Conservation (phyloP, 2,888 invertebrate genomes). For the Aphidoletes aphidimyza region DNA sequence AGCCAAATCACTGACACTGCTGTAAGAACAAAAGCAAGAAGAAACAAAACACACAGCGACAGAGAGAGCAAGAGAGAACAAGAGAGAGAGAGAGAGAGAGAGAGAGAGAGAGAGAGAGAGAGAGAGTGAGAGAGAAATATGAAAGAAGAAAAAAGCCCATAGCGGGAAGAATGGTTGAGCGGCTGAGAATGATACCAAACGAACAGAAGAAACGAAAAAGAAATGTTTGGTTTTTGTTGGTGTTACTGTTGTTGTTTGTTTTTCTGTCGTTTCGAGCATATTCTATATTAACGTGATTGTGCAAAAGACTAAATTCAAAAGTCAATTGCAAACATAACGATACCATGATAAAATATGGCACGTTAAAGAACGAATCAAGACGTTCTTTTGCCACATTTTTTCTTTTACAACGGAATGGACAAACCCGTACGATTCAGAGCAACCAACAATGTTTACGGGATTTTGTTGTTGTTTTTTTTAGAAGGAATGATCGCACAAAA, state of each 20-base stretch:
- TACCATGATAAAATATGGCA: neutral
- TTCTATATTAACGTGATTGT: neutral
- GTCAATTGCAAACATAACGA: neutral
- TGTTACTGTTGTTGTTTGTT: neutral
- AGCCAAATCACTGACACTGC: too few species aligned
- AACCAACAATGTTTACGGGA: constrained; percentile 9
- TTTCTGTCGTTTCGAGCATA: neutral
- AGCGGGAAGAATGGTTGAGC: constrained; percentile 21
- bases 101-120: neutral
- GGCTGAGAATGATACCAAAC: neutral
- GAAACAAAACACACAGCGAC: neutral
- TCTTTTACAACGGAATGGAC: neutral
- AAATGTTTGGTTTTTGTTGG: neutral
- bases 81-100: neutral
- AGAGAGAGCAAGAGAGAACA: neutral
- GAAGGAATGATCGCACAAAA: constrained; percentile 32
- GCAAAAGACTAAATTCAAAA: too few species aligned
- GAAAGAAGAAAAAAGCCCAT: neutral
- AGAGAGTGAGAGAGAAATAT: neutral
- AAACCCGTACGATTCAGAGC: neutral
- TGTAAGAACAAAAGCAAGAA: neutral
- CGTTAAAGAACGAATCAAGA: constrained; percentile 1
- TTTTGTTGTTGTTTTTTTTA: too few species aligned
- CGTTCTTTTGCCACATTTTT: neutral
- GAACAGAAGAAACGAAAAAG: neutral